These are phyloP conservation scores for Agrochola lota DNA, from an alignment of 2,888 invertebrate species.

Conservation along the genomic window DNA sequence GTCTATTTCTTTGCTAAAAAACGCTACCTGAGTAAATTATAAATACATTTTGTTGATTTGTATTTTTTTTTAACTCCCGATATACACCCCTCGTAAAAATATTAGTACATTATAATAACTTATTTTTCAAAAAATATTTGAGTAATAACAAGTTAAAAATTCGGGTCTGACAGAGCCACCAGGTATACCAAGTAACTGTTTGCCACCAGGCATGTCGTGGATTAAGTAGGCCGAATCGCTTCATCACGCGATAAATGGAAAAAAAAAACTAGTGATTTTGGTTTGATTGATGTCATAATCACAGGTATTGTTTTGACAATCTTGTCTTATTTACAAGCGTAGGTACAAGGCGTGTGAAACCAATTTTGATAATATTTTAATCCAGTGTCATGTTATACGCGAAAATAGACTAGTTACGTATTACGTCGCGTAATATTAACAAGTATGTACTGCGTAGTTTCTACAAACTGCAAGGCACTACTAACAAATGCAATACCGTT, in stretches of 20 bases:
- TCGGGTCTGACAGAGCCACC: too few species aligned
- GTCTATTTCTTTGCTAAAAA: too few species aligned
- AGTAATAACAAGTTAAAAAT: too few species aligned
- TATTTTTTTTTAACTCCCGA: too few species aligned
- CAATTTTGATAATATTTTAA: not conserved
- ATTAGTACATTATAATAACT: too few species aligned
- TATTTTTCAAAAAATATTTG: too few species aligned
- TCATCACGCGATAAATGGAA: not conserved
- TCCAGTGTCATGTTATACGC: not conserved
- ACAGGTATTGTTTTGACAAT: not conserved
- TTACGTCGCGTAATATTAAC: slow-evolving; percentile 2
- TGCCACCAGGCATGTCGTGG: too few species aligned
- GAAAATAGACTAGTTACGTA: not conserved
- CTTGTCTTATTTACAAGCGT: not conserved
- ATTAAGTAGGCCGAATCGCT: not conserved
- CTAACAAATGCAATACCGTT: slow-evolving; percentile 25
- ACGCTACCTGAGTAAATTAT: too few species aligned
- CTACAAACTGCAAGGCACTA: slow-evolving; percentile 8
- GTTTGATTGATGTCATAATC: not conserved
- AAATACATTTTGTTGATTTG: too few species aligned
- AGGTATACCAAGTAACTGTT: too few species aligned
- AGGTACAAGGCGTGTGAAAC: too few species aligned
- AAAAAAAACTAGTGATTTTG: not conserved
- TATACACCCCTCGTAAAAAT: too few species aligned
- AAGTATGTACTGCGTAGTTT: not conserved